Evolutionary conservation across 1,140 invertebrate genomes (phyloP).

Genomic region (Episyrphus balteatus): DNA sequence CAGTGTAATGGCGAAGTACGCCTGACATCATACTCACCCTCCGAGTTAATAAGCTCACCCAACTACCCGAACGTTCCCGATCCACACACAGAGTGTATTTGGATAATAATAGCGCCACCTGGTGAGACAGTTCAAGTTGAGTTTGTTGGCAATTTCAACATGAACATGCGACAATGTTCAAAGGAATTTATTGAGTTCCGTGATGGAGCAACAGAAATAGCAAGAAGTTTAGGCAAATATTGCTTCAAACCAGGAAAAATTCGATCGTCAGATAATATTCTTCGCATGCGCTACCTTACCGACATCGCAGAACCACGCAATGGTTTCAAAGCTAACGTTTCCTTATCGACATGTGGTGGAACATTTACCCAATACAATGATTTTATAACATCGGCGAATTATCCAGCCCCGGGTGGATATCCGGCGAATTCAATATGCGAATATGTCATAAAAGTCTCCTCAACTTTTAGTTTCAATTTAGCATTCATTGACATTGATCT

Average conservation of each 20-base stretch:
- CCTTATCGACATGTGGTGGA: constrained; percentile 52
- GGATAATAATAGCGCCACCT: constrained; percentile 58
- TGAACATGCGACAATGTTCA: constrained; percentile 45
- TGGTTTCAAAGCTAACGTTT: constrained; percentile 65
- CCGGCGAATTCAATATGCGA: constrained; percentile 43
- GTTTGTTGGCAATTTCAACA: constrained; percentile 62
- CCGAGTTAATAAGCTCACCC: constrained; percentile 52
- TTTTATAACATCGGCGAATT: constrained; percentile 46
- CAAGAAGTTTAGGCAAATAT: constrained; percentile 48
- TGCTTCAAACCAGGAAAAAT: constrained; percentile 51
- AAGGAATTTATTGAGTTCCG: constrained; percentile 61
- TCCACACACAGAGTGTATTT: constrained; percentile 67
- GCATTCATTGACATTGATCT: constrained; percentile 43
- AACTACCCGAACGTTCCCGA: constrained; percentile 67
- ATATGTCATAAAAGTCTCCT: constrained; percentile 45
- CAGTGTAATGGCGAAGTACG: constrained; percentile 24
- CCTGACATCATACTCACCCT: constrained; percentile 26
- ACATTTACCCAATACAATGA: constrained; percentile 27
- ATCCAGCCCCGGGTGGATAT: constrained; percentile 41
- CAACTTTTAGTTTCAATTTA: constrained; percentile 40
- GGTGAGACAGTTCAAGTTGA: constrained; percentile 59
- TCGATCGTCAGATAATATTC: constrained; percentile 39
- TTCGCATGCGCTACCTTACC: constrained; percentile 66
- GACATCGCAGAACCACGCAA: constrained; percentile 52
- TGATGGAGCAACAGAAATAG: constrained; percentile 60